Evolutionary conservation across 2,888 invertebrate species (phyloP), one percentile per base, ranked within the genome.

Genomic region (Mythimna vitellina): DNA sequence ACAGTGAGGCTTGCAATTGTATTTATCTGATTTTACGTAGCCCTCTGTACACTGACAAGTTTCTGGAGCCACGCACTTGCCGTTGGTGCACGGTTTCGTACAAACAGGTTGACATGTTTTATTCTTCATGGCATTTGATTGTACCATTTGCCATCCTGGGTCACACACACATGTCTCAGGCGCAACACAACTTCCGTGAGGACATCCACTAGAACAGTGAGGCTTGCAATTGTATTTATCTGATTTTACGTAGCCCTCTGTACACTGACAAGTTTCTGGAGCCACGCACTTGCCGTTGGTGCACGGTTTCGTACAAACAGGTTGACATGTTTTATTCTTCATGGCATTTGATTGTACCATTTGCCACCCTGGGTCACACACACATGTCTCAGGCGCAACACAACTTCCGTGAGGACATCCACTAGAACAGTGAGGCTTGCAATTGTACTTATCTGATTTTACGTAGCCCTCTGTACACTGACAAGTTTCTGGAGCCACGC

Each of bases 401-500:
- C 81, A 81, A 17, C 1, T 73, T 0, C 80, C 81, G 42, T 80
- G 53, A 3, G n/a, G 5, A 61, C 80, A 81, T 12, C 68, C 66
- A n/a, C 9, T 65, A 0, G 77, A 61, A 14, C 82, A 82, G n/a
- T 65, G 6, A 1, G 82, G 76, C 32, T 66, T 64, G 46, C 82
- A 82, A 14, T 10, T 66, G 10, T 66, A 62, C 0, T 57, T 22
- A 25, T 61, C 61, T 12, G 17, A 5, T 0, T 35, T 51, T 0
- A n/a, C 10, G 38, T 76, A 76, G 0, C 80, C 80, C 0, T 56
- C 14, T 0, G 6, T 10, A 49, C 81, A 83, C 1, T 32, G n/a
- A 6, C 83, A 83, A 0, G 32, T 76, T 0, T 81, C 64, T 20
- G 83, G 81, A 1, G 54, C 72, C 3, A 67, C 46, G n/a, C 83